Base-by-base conservation (phyloP, 2,888 invertebrate genomes). In the Gari tellinella region DNA sequence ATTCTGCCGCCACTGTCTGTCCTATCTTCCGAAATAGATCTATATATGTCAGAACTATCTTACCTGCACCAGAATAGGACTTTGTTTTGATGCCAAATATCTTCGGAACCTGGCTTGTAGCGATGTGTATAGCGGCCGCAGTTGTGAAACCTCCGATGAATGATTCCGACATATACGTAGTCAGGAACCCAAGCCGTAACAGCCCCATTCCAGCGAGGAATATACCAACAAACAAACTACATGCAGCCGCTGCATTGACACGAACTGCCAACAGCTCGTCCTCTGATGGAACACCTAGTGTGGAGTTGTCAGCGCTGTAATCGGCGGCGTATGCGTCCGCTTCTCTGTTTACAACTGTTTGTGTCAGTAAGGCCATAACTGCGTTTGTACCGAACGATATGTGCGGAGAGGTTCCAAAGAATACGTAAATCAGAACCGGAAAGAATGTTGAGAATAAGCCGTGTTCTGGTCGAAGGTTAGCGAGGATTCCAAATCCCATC, bases 1-100 rank as follows among this genome's bases (percentile, higher is more conserved):
- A 90, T 0, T 96, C 95, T 0, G 94, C 94, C 80, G 93, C 89
- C 90, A 97, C 96, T 8, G 94, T 92, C n/a, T 93, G 83, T 2
- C 92, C 84, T 72, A 95, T 91, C 80, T 94, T 92, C 64, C 92
- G 90, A 75, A 94, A 92, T 51, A 95, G 91, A 85, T 94, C 94
- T 17, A 93, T 91, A 55, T 94, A 91, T 0, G 94, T 94, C 94
- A 94, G 19, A 17, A 83, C 48, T 7, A 85, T 25, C 45, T 83
- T 81, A 2, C 83, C 83, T 0, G 75, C 62, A 8, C 81, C 83
- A 1, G 77, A 41, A 40, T 62, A 70, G 0, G 73, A 8, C 17
- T 52, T 26, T 1, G 80, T 57, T 45, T 65, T 69, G 45, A 85
- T 75, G 45, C 81, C 77, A 15, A 83, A 53, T 53, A 81, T 63